Evolutionary conservation across 2,113 vertebrate genomes (phyloP).

Genomic region (Sula dactylatra): DNA sequence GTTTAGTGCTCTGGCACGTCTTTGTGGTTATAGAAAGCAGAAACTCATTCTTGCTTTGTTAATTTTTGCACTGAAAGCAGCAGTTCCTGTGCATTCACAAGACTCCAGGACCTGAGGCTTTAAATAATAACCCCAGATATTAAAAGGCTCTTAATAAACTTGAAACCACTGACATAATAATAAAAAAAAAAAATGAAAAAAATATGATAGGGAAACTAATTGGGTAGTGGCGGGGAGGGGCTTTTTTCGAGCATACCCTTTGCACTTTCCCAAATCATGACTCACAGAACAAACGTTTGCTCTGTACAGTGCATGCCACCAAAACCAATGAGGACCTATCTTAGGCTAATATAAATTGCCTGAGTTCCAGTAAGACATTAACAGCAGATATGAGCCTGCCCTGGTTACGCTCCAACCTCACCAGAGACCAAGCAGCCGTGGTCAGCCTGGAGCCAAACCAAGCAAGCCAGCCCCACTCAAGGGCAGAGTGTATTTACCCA

Average conservation of each 20-base stretch:
- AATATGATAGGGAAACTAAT: background rate
- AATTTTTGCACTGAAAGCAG: background rate
- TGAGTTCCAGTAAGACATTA: background rate
- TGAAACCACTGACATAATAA: background rate
- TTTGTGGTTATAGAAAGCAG: background rate
- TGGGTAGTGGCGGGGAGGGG: too few species aligned
- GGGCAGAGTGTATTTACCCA: constrained; percentile 34
- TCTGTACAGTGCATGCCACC: background rate
- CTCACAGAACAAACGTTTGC: constrained; percentile 1
- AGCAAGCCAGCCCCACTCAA: background rate
- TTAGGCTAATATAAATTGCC: background rate
- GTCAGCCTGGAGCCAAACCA: background rate
- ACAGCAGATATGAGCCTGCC: background rate
- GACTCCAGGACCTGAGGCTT: background rate
- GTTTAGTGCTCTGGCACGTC: background rate
- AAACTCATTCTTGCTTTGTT: background rate
- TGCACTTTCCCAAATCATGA: background rate
- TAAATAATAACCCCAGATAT: background rate
- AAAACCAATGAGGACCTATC: background rate
- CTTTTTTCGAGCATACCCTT: background rate
- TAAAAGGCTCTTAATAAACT: background rate
- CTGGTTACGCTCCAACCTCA: background rate
- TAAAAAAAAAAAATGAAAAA: background rate
- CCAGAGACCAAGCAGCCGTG: background rate
- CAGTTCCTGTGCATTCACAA: background rate